These are phyloP conservation scores for Scrobipalpa atriplicella DNA, from an alignment of 2,888 invertebrate species.

Conservation along the genomic window DNA sequence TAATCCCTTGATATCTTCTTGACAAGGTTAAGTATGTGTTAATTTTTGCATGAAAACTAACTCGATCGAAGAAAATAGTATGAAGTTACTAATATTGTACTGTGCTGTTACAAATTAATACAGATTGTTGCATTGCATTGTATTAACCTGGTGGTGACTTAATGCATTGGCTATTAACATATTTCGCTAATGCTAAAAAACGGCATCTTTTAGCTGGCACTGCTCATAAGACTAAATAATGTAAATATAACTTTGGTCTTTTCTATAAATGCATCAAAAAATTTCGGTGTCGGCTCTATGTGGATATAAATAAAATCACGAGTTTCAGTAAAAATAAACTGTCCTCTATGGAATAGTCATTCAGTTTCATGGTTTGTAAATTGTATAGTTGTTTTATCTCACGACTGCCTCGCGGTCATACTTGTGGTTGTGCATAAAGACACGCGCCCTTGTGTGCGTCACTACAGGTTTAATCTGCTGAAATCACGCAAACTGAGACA, in stretches of 20 bases:
- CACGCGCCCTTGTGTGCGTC: no score
- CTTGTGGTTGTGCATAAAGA: no score
- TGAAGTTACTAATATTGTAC: not conserved
- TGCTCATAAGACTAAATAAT: constrained; percentile 31
- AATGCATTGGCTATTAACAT: constrained; percentile 13
- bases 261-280: not conserved
- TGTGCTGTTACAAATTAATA: not conserved
- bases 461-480: no score
- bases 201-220: not conserved
- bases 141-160: not conserved
- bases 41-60: no score
- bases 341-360: no score
- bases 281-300: not conserved
- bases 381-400: no score
- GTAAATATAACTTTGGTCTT: constrained; percentile 1
- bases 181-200: not conserved
- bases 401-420: no score
- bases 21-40: no score
- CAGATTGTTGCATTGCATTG: not conserved
- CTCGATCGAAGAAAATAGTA: no score
- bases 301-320: not conserved
- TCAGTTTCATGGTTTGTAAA: no score
- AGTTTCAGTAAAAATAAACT: no score
- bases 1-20: no score
- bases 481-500: not conserved